Base-by-base conservation (phyloP, 2,113 vertebrate genomes). In the Naja naja region DNA sequence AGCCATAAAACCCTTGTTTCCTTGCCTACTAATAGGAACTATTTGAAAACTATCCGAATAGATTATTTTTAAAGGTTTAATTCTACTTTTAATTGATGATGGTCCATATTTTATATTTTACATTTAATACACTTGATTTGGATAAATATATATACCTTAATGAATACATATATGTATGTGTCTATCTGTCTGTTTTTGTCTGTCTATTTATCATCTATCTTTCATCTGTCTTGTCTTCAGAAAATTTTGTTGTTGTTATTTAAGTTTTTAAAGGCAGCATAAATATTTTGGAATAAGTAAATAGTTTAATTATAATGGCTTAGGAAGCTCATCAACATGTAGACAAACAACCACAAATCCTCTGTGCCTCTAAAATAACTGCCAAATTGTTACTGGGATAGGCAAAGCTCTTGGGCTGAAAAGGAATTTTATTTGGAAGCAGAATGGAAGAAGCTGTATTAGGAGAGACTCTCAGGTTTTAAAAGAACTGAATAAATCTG, bases 401-500 rank as follows among this genome's bases (percentile, higher is more conserved):
- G 85, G 85, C 93, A 95, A 94, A 95, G 86, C 58, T 95, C 94
- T 90, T 93, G 92, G 90, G 85, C 52, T 93, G 87, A 91, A 95
- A 88, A 95, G 93, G 87, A 74, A 69, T n/a, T 92, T 39, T 88
- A 49, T 96, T 93, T 4, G 86, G 94, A 95, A 94, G 87, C 94
- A 95, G 96, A 94, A 95, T 94, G 93, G 91, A 52, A 93, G 88
- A 95, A 54, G 69, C 94, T 96, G 95, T 0, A 74, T 74, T 74
- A 34, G n/a, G n/a, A 81, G 34, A 39, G 18, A 81, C 74, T 43
- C 34, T 5, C 7, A 6, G 34, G 0, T 88, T 95, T 95, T 97
- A 96, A 95, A 97, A 89, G 87, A 39, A 69, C 34, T 95, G 25
- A 96, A 88, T 91, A 91, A 96, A 96, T 93, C 94, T 88, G 93